Base-by-base conservation (phyloP, 2,113 vertebrate genomes). In the Empidonax alnorum region DNA sequence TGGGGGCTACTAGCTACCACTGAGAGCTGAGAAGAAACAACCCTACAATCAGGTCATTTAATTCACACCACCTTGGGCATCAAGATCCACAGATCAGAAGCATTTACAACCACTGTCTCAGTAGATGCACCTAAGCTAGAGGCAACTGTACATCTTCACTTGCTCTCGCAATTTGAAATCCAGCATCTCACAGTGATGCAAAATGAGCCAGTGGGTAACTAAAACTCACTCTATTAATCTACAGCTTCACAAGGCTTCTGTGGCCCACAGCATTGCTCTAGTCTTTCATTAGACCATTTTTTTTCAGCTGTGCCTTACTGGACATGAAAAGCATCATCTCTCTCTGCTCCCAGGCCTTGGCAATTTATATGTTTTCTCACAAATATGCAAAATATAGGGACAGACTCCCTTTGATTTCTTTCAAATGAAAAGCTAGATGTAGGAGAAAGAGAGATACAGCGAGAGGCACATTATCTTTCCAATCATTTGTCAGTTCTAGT, bases 361-460 rank as follows among this genome's bases (percentile, higher is more conserved):
- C 21, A 92, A 49, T 69, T 93, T 28, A 65, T 46, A 84, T 7
- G 23, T 4, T 30, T 14, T 91, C 28, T 87, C 81, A 85, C 79
- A 92, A 86, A 93, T 35, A 88, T 3, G 41, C 7, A 22, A 92
- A 95, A 95, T 94, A 84, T 74, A 96, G 87, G 73, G 46, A 53
- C 56, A 92, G 72, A 31, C 18, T 89, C 61, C 61, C 24, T 89
- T 89, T 9, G 35, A 81, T 82, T 90, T 78, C 73, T 72, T 78
- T 86, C 63, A 77, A 4, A 35, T 77, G 75, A 88, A 88, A 91
- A 75, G 58, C 75, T 37, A 77, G n/a, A 77, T 90, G 88, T 90
- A 94, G 67, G 80, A 90, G 80, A 90, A 63, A 68, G 47, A 89
- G 50, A 83, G 21, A 72, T 65, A 63, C 33, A 62, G 16, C 42